Conservation (phyloP, 2,113 vertebrate species). For the Melanostigma gelatinosum region DNA sequence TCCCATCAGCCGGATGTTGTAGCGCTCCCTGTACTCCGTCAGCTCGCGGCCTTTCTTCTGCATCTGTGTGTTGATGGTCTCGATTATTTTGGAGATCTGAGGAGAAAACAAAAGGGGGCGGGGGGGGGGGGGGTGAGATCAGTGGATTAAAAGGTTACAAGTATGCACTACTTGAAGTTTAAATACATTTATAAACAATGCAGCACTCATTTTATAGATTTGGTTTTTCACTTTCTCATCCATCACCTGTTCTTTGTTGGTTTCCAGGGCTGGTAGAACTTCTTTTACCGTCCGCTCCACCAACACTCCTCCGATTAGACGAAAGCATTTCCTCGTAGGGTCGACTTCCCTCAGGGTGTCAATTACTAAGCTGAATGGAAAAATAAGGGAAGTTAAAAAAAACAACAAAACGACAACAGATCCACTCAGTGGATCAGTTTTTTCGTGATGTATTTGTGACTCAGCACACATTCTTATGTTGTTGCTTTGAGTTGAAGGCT, state of each 20-base stretch:
- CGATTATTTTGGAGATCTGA: conserved; percentile 88
- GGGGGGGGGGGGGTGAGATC: too few species aligned
- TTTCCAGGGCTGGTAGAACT: conserved; percentile 91
- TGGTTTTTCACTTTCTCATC: not conserved
- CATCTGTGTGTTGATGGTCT: conserved; percentile 88
- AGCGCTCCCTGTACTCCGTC: conserved; percentile 92
- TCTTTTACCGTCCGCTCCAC: conserved; percentile 94
- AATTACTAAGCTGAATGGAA: conserved; percentile 87
- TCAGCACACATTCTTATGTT: not conserved
- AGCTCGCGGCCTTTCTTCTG: conserved; percentile 91
- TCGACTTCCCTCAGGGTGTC: conserved; percentile 93
- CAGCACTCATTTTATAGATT: not conserved
- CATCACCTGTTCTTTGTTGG: conserved; percentile 91
- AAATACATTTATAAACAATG: not conserved
- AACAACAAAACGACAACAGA: not conserved
- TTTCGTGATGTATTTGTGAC: not conserved
- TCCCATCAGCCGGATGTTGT: conserved; percentile 93
- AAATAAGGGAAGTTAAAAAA: not conserved
- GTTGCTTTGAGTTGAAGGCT: not conserved
- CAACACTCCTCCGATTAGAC: conserved; percentile 91
- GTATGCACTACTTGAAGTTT: not conserved
- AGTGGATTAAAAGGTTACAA: too few species aligned
- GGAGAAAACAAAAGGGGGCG: not conserved
- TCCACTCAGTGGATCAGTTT: not conserved
- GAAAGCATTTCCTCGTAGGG: conserved; percentile 88